Conservation (phyloP, 2,113 vertebrate genomes). For the Pangasianodon hypophthalmus region DNA sequence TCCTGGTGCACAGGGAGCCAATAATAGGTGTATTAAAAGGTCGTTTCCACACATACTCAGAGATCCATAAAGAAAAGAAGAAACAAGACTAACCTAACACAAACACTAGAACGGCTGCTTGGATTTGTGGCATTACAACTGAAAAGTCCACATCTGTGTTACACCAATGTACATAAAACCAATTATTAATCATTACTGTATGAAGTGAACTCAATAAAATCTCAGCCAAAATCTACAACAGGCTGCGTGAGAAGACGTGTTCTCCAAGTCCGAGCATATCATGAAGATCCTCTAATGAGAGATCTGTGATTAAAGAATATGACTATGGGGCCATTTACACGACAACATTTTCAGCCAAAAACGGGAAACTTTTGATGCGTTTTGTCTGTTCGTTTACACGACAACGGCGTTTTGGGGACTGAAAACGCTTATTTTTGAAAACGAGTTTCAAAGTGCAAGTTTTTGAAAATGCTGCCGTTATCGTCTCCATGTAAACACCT, state of each 20-base stretch:
- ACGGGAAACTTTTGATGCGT: too few species aligned
- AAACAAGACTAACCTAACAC: background rate
- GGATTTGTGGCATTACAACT: background rate
- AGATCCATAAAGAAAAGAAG: background rate
- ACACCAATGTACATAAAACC: too few species aligned
- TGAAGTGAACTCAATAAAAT: background rate
- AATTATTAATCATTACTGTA: background rate
- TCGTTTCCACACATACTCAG: slow-evolving; percentile 1
- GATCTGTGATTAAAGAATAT: background rate
- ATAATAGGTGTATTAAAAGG: slow-evolving; percentile 27
- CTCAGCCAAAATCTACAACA: background rate
- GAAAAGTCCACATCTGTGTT: background rate
- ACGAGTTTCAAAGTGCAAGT: too few species aligned
- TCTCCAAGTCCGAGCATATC: background rate
- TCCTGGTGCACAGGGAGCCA: background rate
- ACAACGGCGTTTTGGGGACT: too few species aligned
- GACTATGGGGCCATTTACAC: too few species aligned
- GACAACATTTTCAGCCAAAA: too few species aligned
- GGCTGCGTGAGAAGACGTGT: background rate
- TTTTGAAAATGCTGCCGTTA: too few species aligned
- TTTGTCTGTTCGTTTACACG: too few species aligned
- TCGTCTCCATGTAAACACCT: too few species aligned
- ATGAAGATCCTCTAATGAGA: background rate
- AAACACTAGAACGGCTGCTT: background rate
- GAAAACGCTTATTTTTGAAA: too few species aligned